A percentile compares a stretch with the other conserved stretches of the same genome.
phyloP scores from a whole-genome alignment of 2,113 vertebrate genomes.

The Probosciger aterrimus region DNA sequence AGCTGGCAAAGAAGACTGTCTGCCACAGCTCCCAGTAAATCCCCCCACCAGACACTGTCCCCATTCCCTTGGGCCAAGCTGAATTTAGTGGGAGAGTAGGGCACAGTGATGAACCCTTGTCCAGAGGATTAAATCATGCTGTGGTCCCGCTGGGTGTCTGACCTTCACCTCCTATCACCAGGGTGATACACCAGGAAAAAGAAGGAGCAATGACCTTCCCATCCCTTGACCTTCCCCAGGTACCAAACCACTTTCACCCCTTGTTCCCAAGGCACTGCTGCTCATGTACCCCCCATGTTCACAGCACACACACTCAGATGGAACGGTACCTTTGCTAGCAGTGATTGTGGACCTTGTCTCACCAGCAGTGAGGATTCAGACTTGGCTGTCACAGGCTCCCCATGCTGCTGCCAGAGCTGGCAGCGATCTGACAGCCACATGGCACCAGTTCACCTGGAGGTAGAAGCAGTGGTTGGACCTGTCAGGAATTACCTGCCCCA shows the following conservation, averaged over 20 bases:
- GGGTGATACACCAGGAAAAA: background rate
- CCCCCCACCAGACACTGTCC: background rate
- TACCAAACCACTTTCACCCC: background rate
- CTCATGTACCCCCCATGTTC: background rate
- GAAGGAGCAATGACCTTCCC: background rate
- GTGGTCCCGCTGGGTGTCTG: background rate
- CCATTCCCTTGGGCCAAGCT: background rate
- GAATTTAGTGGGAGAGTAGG: background rate
- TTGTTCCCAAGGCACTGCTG: background rate
- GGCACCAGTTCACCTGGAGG: background rate
- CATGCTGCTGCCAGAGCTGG: background rate
- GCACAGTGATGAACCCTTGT: background rate
- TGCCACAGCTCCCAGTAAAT: background rate
- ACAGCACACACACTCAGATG: too few relatives aligned
- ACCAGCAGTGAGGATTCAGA: background rate
- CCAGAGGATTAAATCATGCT: background rate
- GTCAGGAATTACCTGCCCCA: background rate
- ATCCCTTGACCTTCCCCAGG: background rate
- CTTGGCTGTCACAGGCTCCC: background rate
- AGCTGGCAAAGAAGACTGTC: background rate
- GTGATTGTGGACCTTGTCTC: background rate
- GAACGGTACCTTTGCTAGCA: background rate
- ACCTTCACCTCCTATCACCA: background rate
- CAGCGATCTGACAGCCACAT: background rate
- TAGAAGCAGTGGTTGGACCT: background rate